These are phyloP conservation scores for Cantharis rustica DNA, from an alignment of 2,888 invertebrate species.

Conservation along the genomic window DNA sequence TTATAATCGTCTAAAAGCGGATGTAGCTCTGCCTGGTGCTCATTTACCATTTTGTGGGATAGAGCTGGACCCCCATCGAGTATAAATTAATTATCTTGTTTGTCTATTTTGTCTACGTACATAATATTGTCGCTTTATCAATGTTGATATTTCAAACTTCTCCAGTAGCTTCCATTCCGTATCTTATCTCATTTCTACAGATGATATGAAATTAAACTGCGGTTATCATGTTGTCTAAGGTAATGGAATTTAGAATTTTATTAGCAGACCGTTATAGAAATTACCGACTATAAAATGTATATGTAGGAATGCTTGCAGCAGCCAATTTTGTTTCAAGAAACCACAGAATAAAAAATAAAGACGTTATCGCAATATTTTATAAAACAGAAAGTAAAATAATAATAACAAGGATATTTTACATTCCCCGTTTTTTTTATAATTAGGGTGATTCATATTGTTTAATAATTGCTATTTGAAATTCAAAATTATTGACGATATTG, in stretches of 20 bases:
- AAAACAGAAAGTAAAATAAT: neutral
- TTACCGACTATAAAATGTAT: no score
- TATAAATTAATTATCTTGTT: neutral
- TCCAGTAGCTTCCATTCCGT: neutral
- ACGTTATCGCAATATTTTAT: no score
- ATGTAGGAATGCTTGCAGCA: no score
- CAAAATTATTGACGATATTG: neutral
- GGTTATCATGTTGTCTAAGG: neutral
- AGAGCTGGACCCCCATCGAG: neutral
- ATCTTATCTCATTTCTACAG: neutral
- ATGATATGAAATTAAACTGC: neutral
- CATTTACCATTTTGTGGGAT: neutral
- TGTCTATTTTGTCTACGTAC: neutral
- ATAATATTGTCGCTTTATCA: neutral
- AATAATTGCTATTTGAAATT: neutral
- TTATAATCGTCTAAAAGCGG: neutral
- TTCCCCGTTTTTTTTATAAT: neutral
- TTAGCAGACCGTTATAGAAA: no score
- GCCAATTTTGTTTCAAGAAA: no score
- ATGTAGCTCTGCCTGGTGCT: neutral
- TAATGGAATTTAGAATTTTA: neutral
- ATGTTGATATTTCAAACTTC: neutral
- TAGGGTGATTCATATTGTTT: neutral
- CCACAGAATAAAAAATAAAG: no score
- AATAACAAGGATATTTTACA: neutral